Evolutionary conservation across 2,888 invertebrate genomes (phyloP).

Genomic region (Perizoma flavofasciatum): DNA sequence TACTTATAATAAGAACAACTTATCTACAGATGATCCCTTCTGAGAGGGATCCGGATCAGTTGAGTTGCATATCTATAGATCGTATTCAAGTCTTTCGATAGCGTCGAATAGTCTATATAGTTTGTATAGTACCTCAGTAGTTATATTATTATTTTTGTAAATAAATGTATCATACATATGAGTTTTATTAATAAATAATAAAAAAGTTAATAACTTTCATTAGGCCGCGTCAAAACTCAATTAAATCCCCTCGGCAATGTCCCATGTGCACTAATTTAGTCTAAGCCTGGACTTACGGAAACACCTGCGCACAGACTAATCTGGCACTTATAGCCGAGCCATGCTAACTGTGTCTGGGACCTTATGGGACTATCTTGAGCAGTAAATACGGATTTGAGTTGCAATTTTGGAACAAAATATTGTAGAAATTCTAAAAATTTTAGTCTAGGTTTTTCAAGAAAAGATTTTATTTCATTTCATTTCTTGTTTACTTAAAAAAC

Average conservation of each 20-base stretch:
- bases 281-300: constrained; percentile 42
- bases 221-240: constrained; percentile 22
- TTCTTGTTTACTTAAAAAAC: not conserved
- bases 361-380: constrained; percentile 27
- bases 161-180: too few species aligned
- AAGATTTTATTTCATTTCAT: too few species aligned
- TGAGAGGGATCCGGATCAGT: too few species aligned
- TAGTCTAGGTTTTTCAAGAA: not conserved
- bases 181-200: too few species aligned
- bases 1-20: too few species aligned
- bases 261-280: constrained; percentile 47
- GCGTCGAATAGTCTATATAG: too few species aligned
- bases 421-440: not conserved
- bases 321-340: constrained; percentile 41
- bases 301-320: constrained; percentile 52
- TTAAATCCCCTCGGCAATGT: constrained; percentile 18
- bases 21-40: too few species aligned
- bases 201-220: too few species aligned
- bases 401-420: not conserved
- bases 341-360: constrained; percentile 35
- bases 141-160: too few species aligned
- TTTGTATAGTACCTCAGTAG: too few species aligned
- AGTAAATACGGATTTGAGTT: constrained; percentile 10
- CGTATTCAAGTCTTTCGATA: too few species aligned
- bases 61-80: too few species aligned